A percentile compares a stretch with the other conserved stretches of the same genome.
Evolutionary conservation across 2,113 vertebrate genomes (phyloP).

Genomic region (Globicephala melas): DNA sequence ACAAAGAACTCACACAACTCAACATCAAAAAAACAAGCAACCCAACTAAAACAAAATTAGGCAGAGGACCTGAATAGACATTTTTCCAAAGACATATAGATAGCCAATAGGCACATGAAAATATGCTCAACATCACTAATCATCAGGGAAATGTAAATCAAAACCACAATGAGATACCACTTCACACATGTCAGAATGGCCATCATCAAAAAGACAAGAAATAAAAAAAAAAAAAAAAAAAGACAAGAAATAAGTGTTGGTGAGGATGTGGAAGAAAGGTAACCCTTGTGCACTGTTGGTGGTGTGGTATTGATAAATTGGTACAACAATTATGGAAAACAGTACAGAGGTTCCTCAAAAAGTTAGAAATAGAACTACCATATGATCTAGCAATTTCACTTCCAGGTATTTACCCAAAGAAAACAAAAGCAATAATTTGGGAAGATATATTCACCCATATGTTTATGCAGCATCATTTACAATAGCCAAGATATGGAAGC

Average conservation of each 20-base stretch:
- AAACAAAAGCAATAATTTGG: too few species aligned
- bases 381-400: neutral
- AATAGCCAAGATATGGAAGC: too few species aligned
- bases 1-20: neutral
- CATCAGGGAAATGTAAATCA: neutral
- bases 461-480: too few species aligned
- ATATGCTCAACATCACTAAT: neutral
- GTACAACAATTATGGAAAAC: neutral
- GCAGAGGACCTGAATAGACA: neutral
- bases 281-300: neutral
- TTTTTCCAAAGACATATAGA: neutral
- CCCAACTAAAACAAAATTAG: neutral
- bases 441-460: too few species aligned
- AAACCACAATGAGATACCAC: neutral
- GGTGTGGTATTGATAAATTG: neutral
- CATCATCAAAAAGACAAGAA: neutral
- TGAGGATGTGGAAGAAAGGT: neutral
- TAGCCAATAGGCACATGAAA: neutral
- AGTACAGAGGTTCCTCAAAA: neutral
- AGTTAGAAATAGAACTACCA: neutral
- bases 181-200: neutral
- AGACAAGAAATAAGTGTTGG: neutral
- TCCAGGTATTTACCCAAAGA: neutral
- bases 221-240: neutral
- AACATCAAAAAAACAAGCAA: neutral